Conservation (phyloP, 2,113 vertebrate species). For the Laticauda laticaudata region DNA sequence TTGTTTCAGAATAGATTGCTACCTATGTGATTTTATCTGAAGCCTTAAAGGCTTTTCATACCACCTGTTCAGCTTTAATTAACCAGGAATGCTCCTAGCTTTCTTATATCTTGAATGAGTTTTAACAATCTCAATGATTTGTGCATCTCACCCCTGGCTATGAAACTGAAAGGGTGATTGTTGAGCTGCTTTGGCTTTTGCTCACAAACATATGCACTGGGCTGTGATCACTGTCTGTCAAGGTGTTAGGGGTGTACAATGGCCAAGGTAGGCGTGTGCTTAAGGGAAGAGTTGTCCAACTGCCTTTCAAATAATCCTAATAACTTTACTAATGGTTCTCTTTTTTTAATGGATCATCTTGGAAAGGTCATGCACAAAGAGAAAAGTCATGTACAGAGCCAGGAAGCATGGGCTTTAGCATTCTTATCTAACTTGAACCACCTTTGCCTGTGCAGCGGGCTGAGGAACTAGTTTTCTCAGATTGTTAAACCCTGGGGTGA, state of each 20-base stretch:
- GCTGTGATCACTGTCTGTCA: neutral
- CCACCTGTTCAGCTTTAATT: neutral
- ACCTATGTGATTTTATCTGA: neutral
- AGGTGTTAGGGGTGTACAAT: neutral
- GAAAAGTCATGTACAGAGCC: neutral
- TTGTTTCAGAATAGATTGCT: neutral
- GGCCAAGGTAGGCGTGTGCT: neutral
- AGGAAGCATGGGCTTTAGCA: neutral
- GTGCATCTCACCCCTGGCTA: neutral
- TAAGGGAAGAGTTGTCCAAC: neutral
- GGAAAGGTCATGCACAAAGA: neutral
- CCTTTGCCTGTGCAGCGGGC: neutral
- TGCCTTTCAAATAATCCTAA: neutral
- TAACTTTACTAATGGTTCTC: neutral
- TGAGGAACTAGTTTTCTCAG: neutral
- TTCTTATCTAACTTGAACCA: neutral
- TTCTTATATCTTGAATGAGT: no score
- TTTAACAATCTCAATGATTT: neutral
- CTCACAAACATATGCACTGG: neutral
- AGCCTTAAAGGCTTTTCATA: slow-evolving; percentile 1
- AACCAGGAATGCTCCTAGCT: neutral
- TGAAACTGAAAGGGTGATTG: neutral
- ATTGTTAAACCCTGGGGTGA: neutral
- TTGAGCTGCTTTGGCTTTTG: neutral
- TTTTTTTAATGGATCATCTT: neutral